phyloP scores from a whole-genome alignment of 2,113 vertebrate genomes.

The Chaetorhynchus papuensis region DNA sequence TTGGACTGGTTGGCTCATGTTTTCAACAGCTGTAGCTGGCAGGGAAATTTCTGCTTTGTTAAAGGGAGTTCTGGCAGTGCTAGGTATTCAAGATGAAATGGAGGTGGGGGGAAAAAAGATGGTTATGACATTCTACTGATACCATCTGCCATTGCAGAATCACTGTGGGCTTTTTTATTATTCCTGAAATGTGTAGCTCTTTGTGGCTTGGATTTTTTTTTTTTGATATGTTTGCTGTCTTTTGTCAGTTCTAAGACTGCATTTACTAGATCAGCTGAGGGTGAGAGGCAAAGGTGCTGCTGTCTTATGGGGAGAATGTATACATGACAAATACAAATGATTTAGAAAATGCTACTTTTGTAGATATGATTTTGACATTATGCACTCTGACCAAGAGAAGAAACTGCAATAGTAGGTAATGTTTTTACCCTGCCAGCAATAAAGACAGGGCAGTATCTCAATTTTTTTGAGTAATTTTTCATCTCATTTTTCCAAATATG shows the following conservation, averaged over 20 bases:
- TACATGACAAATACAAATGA: background rate
- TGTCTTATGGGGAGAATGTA: background rate
- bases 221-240: background rate
- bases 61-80: background rate
- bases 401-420: background rate
- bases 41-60: background rate
- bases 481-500: background rate
- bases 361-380: background rate
- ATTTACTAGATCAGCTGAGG: background rate
- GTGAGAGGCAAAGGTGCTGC: background rate
- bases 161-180: background rate
- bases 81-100: background rate
- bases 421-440: background rate
- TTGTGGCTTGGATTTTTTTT: background rate
- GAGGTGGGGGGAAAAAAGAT: background rate
- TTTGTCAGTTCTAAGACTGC: background rate
- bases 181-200: background rate
- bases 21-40: conserved; percentile 30
- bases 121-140: background rate
- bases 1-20: background rate
- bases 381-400: background rate
- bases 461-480: background rate
- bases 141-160: background rate
- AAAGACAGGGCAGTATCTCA: background rate
- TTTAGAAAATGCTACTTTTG: background rate